These are phyloP conservation scores for Petrolisthes manimaculis DNA, from an alignment of 2,888 invertebrate genomes.

Conservation along the genomic window DNA sequence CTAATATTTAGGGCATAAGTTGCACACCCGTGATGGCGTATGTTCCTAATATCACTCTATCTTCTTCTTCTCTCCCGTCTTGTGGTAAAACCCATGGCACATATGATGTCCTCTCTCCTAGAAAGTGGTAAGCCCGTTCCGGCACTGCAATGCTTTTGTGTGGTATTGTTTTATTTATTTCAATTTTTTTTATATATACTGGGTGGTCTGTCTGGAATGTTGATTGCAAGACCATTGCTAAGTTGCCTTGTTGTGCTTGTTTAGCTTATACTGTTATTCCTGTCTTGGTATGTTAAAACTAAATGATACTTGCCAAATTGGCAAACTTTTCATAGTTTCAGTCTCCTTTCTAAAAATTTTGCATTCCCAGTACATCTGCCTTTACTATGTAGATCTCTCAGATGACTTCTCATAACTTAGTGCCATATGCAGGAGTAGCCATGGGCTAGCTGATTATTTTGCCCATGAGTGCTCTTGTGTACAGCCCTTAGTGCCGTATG, in stretches of 20 bases:
- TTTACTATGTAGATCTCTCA: too few relatives aligned
- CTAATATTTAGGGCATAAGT: slow-evolving; percentile 58
- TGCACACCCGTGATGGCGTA: slow-evolving; percentile 57
- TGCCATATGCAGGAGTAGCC: too few relatives aligned
- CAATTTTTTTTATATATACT: slow-evolving; percentile 35
- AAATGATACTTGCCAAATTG: neutral
- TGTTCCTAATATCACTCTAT: slow-evolving; percentile 62
- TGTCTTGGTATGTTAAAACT: slow-evolving; percentile 5
- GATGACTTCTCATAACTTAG: too few relatives aligned
- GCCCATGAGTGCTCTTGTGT: too few relatives aligned
- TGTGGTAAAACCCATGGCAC: slow-evolving; percentile 63
- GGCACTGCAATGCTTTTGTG: slow-evolving; percentile 66
- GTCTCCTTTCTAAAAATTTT: too few relatives aligned
- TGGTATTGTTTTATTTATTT: slow-evolving; percentile 67
- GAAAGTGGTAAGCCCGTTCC: slow-evolving; percentile 66
- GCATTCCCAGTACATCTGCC: too few relatives aligned
- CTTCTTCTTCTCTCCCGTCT: slow-evolving; percentile 60
- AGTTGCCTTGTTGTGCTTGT: slow-evolving; percentile 10
- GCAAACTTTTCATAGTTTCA: too few relatives aligned
- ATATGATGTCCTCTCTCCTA: slow-evolving; percentile 64
- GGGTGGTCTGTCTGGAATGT: slow-evolving; percentile 38
- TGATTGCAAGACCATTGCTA: slow-evolving; percentile 25
- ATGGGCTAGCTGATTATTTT: too few relatives aligned
- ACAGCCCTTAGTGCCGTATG: too few relatives aligned
- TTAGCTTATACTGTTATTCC: neutral